Evolutionary conservation across 2,797 vertebrate species (phyloP).

Genomic region (Euthynnus affinis): DNA sequence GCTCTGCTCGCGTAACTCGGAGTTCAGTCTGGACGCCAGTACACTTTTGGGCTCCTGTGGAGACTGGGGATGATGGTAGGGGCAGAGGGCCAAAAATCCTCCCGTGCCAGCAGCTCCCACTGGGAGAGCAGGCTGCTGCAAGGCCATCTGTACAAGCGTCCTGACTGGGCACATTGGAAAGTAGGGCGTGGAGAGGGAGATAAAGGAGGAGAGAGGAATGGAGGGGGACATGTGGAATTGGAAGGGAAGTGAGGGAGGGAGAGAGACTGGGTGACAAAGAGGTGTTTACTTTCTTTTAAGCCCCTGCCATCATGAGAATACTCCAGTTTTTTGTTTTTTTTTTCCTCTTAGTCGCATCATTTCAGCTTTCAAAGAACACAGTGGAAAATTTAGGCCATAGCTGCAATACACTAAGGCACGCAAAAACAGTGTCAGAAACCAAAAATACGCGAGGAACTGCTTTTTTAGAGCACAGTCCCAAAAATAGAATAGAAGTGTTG

Average conservation of each 20-base stretch:
- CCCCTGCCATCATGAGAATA: slow-evolving; percentile 25
- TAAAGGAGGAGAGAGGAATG: slow-evolving; percentile 34
- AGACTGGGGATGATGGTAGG: slow-evolving; percentile 64
- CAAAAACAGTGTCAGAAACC: slow-evolving; percentile 73
- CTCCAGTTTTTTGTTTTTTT: slow-evolving; percentile 11
- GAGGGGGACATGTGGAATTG: slow-evolving; percentile 22
- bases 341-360: slow-evolving; percentile 28
- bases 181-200: slow-evolving; percentile 56
- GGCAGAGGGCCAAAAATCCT: slow-evolving; percentile 69
- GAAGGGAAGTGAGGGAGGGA: slow-evolving; percentile 8
- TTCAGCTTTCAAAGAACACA: slow-evolving; percentile 75
- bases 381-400: slow-evolving; percentile 69
- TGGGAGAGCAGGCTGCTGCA: slow-evolving; percentile 74
- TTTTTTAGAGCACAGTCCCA: slow-evolving; percentile 57
- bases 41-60: slow-evolving; percentile 72
- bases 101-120: slow-evolving; percentile 73
- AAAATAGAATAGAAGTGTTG: slow-evolving; percentile 70
- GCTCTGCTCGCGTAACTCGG: slow-evolving; percentile 55
- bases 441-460: slow-evolving; percentile 66
- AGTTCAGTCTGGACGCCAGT: slow-evolving; percentile 67
- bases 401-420: slow-evolving; percentile 58
- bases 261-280: slow-evolving; percentile 54
- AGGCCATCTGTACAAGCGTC: slow-evolving; percentile 79
- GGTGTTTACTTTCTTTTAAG: slow-evolving; percentile 58
- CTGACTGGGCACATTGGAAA: slow-evolving; percentile 55